Conservation (phyloP, 2,113 vertebrate genomes). For the Lophura nycthemera region DNA sequence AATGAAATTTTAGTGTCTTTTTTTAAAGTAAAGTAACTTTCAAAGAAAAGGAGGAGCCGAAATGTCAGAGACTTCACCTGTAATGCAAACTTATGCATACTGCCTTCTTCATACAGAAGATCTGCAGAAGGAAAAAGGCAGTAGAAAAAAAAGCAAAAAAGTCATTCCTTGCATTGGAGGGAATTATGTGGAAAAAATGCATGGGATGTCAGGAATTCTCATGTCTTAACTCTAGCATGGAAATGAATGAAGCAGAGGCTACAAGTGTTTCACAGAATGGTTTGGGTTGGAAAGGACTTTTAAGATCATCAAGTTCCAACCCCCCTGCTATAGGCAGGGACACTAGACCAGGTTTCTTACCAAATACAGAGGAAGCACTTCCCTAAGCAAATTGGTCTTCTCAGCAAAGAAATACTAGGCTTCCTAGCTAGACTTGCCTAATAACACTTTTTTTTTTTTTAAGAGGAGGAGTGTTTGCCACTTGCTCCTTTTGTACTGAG, state of each 20-base stretch:
- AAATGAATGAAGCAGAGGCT: rapidly evolving
- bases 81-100: not conserved
- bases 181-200: not conserved
- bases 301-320: too few relatives aligned
- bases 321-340: too few relatives aligned
- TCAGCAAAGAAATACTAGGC: not conserved
- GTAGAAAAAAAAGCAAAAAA: too few relatives aligned
- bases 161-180: not conserved
- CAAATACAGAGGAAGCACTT: not conserved
- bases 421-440: not conserved
- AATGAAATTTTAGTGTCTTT: not conserved
- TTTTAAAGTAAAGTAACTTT: not conserved
- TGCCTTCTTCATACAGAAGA: not conserved
- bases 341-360: not conserved
- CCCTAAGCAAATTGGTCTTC: not conserved
- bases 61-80: not conserved
- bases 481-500: not conserved
- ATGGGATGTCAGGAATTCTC: not conserved
- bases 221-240: not conserved
- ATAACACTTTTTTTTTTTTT: not conserved
- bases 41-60: not conserved
- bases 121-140: not conserved
- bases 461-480: not conserved
- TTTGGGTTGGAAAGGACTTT: too few relatives aligned
- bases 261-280: not conserved